Percentiles rank a stretch among this genome's conserved stretches.
Evolutionary conservation across 2,888 invertebrate species (phyloP).

Genomic region (Synergus itoensis): DNA sequence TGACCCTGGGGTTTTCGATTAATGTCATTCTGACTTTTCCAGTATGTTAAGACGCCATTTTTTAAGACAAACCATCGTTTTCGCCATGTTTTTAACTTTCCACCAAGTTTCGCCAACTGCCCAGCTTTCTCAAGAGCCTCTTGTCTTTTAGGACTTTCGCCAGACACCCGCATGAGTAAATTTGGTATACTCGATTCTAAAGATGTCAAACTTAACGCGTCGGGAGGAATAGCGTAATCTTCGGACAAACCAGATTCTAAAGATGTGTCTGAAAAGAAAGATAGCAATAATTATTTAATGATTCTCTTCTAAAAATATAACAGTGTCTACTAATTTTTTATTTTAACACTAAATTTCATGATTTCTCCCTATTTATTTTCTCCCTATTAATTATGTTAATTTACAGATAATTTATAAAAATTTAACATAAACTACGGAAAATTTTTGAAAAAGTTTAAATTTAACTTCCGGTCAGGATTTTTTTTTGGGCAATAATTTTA

Average conservation of each 20-base stretch:
- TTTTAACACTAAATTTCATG: too few species aligned
- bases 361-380: too few species aligned
- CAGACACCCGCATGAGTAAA: slow-evolving; percentile 81
- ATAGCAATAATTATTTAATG: background rate
- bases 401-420: too few species aligned
- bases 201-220: slow-evolving; percentile 90
- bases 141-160: slow-evolving; percentile 81
- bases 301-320: background rate
- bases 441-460: too few species aligned
- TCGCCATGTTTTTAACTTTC: slow-evolving; percentile 97
- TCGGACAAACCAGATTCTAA: slow-evolving; percentile 97
- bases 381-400: too few species aligned
- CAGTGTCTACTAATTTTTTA: too few species aligned
- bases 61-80: slow-evolving; percentile 97
- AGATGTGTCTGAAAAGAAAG: slow-evolving; percentile 86
- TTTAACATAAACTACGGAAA: too few species aligned
- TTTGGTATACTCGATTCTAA: slow-evolving; percentile 88
- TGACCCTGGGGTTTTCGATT: slow-evolving; percentile 95
- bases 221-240: slow-evolving; percentile 97
- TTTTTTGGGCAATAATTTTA: too few species aligned
- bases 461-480: too few species aligned
- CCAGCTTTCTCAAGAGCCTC: slow-evolving; percentile 94
- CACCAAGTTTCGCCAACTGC: slow-evolving; percentile 93
- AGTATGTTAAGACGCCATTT: slow-evolving; percentile 94
- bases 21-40: slow-evolving; percentile 95